These are phyloP conservation scores for Reinhardtius hippoglossoides DNA, from an alignment of 2,113 vertebrate species.

Conservation along the genomic window DNA sequence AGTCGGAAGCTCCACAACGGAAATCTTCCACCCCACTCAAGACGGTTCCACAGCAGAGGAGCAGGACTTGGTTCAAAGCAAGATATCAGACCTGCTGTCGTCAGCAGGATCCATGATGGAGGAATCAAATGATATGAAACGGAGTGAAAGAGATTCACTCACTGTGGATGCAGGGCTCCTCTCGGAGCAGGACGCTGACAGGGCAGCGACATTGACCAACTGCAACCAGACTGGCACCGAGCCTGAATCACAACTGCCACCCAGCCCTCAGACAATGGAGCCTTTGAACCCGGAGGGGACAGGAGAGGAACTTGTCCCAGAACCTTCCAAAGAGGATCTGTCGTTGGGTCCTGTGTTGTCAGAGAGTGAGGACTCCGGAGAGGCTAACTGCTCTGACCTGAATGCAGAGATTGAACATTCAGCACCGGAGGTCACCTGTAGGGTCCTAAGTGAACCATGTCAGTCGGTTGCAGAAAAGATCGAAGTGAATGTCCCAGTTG, in stretches of 20 bases:
- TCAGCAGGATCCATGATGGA: background rate
- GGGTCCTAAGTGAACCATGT: background rate
- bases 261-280: constrained; percentile 32
- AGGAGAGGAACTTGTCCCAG: constrained; percentile 26
- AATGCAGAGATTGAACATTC: constrained; percentile 8
- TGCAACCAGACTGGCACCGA: constrained; percentile 30
- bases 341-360: background rate
- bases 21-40: constrained; percentile 56
- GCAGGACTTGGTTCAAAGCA: background rate
- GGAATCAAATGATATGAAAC: no score
- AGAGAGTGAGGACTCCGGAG: constrained; percentile 6
- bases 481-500: background rate
- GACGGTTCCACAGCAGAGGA: constrained; percentile 23
- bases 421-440: constrained; percentile 10
- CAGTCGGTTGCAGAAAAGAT: constrained; percentile 1
- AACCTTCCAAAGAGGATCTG: constrained; percentile 38
- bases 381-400: constrained; percentile 3
- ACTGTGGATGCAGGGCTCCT: constrained; percentile 15
- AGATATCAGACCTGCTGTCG: background rate
- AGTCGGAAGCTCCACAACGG: constrained; percentile 66
- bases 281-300: constrained; percentile 38
- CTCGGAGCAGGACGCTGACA: constrained; percentile 3
- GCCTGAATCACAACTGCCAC: constrained; percentile 38
- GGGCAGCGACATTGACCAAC: constrained; percentile 6
- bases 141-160: no score